These are phyloP conservation scores for Pterois miles DNA, from an alignment of 2,797 vertebrate genomes.

Conservation along the genomic window DNA sequence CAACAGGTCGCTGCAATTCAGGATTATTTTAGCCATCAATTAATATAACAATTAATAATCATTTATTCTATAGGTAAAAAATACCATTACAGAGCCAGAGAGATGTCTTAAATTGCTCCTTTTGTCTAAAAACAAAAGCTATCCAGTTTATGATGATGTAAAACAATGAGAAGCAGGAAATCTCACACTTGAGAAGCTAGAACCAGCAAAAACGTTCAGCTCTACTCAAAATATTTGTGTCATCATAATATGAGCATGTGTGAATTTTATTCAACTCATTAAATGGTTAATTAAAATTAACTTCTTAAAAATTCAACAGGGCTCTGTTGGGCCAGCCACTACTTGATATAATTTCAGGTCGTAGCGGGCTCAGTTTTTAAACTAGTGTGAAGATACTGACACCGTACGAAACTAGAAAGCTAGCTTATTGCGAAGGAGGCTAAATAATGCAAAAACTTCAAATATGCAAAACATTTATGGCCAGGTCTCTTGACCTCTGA, in stretches of 20 bases:
- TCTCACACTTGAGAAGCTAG: accelerated
- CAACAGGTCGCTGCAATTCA: neutral
- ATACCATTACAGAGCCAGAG: neutral
- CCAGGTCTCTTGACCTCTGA: no score
- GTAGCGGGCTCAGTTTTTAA: no score
- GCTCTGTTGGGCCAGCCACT: no score
- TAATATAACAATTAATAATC: neutral
- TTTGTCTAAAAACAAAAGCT: neutral
- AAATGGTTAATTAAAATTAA: no score
- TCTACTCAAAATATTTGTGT: neutral
- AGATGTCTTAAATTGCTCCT: neutral
- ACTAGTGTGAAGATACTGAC: no score
- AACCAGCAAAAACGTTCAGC: neutral
- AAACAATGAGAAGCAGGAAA: neutral
- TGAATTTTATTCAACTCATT: neutral
- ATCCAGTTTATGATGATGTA: neutral
- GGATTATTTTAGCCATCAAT: neutral
- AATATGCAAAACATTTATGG: no score
- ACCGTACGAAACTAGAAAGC: no score
- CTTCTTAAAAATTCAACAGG: no score
- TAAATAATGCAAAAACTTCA: no score
- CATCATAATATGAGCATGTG: neutral
- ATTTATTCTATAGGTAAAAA: neutral
- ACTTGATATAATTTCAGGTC: neutral
- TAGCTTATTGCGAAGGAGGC: no score